Evolutionary conservation across 2,888 invertebrate species (phyloP).

Genomic region (Chouioia cunea): DNA sequence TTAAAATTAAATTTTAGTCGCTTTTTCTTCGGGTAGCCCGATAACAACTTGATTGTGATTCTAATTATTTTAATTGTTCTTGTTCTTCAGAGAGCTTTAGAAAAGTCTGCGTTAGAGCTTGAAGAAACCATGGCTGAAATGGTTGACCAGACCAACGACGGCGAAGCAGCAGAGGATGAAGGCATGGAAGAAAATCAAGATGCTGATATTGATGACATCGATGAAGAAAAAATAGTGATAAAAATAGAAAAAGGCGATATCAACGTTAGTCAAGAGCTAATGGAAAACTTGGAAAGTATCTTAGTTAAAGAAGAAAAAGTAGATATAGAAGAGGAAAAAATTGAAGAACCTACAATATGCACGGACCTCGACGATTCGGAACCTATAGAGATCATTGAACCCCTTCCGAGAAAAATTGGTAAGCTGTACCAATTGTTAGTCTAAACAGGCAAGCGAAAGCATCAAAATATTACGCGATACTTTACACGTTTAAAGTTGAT

Average conservation of each 20-base stretch:
- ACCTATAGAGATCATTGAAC: conserved; percentile 47
- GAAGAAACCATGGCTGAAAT: conserved; percentile 56
- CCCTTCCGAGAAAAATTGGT: conserved; percentile 41
- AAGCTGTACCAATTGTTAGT: background rate
- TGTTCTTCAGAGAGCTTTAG: conserved; percentile 61
- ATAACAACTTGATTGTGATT: background rate
- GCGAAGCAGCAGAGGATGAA: conserved; percentile 50
- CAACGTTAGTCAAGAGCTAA: conserved; percentile 49
- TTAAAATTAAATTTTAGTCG: conserved; percentile 4
- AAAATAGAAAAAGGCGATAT: conserved; percentile 68
- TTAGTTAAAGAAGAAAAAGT: conserved; percentile 76
- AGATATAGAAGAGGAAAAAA: conserved; percentile 71
- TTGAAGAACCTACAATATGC: conserved; percentile 81
- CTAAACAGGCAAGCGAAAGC: background rate
- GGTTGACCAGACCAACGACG: conserved; percentile 58
- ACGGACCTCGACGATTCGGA: conserved; percentile 51
- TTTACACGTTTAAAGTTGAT: background rate
- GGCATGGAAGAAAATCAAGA: conserved; percentile 41
- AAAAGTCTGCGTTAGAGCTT: conserved; percentile 58
- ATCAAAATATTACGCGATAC: background rate
- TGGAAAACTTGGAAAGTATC: conserved; percentile 75
- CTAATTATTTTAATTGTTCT: background rate
- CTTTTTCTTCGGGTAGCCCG: background rate
- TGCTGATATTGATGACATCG: conserved; percentile 62
- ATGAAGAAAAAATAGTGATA: conserved; percentile 52